Conservation (phyloP, 2,888 invertebrate species). For the Chrysolina oricalcia region DNA sequence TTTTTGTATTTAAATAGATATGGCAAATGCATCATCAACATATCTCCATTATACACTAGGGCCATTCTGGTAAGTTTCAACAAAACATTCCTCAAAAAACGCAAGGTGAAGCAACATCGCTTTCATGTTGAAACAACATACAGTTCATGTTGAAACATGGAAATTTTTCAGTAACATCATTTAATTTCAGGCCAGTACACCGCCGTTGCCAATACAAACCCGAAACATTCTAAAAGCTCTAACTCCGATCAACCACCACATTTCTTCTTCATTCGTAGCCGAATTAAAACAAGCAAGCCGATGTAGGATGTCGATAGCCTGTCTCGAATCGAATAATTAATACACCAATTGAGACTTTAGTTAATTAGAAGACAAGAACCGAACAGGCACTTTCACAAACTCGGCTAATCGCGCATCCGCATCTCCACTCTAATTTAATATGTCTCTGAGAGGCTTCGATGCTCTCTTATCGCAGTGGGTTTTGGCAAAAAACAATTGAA, state of each 20-base stretch:
- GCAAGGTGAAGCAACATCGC: no score
- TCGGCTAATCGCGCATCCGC: constrained; percentile 31
- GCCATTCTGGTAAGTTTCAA: no score
- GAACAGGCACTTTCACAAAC: constrained; percentile 61
- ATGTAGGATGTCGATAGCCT: constrained; percentile 19
- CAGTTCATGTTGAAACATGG: no score
- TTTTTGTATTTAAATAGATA: no score
- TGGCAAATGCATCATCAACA: no score
- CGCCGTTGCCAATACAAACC: background rate
- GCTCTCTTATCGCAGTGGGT: constrained; percentile 20
- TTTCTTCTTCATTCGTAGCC: background rate
- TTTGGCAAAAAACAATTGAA: constrained; percentile 26
- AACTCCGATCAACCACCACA: background rate
- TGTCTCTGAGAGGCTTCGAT: constrained; percentile 29
- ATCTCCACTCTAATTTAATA: constrained; percentile 37
- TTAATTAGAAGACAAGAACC: constrained; percentile 65
- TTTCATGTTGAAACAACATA: no score
- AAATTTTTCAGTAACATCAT: no score
- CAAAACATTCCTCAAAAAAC: no score
- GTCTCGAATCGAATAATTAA: constrained; percentile 59
- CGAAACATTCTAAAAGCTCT: background rate
- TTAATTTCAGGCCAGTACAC: no score
- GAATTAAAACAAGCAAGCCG: constrained; percentile 12
- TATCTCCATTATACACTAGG: no score
- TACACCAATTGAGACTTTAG: constrained; percentile 64